Conservation (phyloP, 2,797 vertebrate genomes). For the Allenopithecus nigroviridis region DNA sequence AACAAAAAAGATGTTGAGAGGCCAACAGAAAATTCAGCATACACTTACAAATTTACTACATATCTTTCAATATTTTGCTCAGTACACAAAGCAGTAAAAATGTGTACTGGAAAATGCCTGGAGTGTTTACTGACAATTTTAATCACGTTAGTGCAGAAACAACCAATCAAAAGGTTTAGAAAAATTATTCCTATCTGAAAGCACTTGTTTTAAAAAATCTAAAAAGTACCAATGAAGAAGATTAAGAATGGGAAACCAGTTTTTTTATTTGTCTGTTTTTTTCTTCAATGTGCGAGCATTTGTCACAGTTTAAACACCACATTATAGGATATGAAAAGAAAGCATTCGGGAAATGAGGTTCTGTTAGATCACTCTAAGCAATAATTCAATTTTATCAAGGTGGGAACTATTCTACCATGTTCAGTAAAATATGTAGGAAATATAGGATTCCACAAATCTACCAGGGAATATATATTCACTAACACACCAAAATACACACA, state of each 20-base stretch:
- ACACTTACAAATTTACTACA: background rate
- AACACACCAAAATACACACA: background rate
- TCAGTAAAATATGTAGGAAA: background rate
- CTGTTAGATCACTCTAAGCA: background rate
- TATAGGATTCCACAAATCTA: background rate
- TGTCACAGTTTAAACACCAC: background rate
- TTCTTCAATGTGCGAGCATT: background rate
- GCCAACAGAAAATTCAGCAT: background rate
- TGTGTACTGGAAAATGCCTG: background rate
- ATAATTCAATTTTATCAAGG: background rate
- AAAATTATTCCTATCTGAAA: background rate
- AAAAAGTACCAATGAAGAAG: background rate
- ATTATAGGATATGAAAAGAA: background rate
- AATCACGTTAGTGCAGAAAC: background rate
- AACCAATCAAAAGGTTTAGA: background rate
- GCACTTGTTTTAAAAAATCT: background rate
- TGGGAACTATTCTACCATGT: background rate
- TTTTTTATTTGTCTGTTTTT: background rate
- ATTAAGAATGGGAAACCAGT: background rate
- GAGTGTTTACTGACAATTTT: background rate
- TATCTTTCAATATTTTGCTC: background rate
- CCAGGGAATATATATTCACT: background rate
- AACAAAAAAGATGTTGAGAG: background rate
- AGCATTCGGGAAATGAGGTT: background rate
- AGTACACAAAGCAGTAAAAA: background rate